Percentiles rank a stretch among this genome's conserved stretches.
These are phyloP conservation scores for Cotesia chilonis DNA, from an alignment of 1,140 invertebrate species.

Conservation along the genomic window DNA sequence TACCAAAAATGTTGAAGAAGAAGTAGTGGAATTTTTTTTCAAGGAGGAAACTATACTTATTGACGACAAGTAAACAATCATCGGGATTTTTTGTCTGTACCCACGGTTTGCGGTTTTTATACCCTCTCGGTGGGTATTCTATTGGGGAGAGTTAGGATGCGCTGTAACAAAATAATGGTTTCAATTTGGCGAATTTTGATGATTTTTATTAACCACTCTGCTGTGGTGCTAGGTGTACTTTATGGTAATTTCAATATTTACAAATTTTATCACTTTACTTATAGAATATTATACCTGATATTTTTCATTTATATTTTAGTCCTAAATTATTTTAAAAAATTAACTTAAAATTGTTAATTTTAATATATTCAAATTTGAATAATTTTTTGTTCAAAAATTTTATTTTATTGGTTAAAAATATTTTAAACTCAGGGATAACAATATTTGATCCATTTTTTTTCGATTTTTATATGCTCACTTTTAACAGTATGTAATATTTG, in stretches of 20 bases:
- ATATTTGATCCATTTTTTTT: too few relatives aligned
- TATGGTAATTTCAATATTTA: conserved; percentile 48
- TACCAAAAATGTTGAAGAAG: conserved; percentile 89
- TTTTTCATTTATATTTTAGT: background rate
- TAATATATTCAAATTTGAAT: too few relatives aligned
- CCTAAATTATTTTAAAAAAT: too few relatives aligned
- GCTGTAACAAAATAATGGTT: too few relatives aligned
- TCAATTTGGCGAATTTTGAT: background rate
- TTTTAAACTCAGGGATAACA: too few relatives aligned
- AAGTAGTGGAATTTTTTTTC: conserved; percentile 96
- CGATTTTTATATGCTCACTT: too few relatives aligned
- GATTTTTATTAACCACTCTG: background rate
- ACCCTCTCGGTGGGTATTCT: background rate
- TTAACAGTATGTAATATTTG: too few relatives aligned
- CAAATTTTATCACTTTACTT: conserved; percentile 60
- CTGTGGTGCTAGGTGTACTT: conserved; percentile 37
- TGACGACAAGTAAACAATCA: conserved; percentile 65
- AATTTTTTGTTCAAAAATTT: too few relatives aligned
- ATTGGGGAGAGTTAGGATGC: too few relatives aligned
- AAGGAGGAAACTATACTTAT: conserved; percentile 91
- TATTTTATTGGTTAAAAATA: too few relatives aligned
- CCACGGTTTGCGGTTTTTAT: conserved; percentile 37
- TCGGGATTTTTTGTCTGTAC: conserved; percentile 10
- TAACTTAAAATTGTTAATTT: too few relatives aligned
- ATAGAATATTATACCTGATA: conserved; percentile 50